Evolutionary conservation across 1,140 invertebrate species (phyloP).

Genomic region (Tachypleus tridentatus): DNA sequence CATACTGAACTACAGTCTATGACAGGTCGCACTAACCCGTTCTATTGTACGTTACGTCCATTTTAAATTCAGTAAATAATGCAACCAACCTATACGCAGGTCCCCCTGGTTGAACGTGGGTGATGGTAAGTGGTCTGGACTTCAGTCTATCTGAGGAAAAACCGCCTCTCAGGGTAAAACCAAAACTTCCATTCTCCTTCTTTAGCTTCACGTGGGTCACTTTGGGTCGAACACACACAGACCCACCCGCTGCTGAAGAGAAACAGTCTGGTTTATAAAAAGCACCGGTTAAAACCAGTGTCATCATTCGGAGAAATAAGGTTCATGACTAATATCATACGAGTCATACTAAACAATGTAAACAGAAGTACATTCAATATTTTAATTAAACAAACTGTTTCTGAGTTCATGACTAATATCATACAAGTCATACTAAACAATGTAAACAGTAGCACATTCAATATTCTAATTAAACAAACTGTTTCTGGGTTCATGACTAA

Average conservation of each 20-base stretch:
- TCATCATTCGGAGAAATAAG: no score
- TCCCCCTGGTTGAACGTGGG: conserved; percentile 73
- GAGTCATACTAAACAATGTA: no score
- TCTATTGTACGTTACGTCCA: background rate
- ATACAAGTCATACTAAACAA: no score
- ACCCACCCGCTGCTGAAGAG: background rate
- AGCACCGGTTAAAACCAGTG: background rate
- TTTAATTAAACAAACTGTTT: no score
- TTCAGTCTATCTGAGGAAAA: conserved; percentile 45
- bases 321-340: no score
- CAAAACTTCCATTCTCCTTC: conserved; percentile 69
- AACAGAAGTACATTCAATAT: no score
- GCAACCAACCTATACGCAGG: conserved; percentile 60
- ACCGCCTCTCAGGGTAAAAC: conserved; percentile 75
- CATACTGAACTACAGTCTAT: no score
- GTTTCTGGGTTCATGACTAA: no score
- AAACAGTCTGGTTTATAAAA: background rate
- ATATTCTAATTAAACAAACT: no score
- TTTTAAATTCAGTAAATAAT: background rate
- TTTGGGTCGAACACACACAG: conserved; percentile 20
- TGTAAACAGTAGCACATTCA: no score
- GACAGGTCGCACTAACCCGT: no score
- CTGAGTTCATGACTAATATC: no score
- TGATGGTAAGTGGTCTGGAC: conserved; percentile 67
- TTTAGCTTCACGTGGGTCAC: conserved; percentile 53